Base-by-base conservation (phyloP, 2,888 invertebrate genomes). In the Drosophila nigricruria region DNA sequence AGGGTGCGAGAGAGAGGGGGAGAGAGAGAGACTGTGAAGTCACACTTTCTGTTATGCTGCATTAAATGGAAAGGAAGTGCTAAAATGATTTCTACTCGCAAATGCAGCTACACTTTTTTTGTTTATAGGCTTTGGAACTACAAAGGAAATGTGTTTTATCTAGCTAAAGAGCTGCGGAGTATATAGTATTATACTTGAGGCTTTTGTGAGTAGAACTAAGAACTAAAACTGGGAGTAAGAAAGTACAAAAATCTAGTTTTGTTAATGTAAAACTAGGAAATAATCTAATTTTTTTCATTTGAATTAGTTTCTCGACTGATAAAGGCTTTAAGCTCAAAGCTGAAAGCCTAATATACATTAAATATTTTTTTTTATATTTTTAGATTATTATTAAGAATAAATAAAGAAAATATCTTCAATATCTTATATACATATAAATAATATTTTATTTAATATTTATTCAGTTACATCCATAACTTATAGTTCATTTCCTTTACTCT, bases 41-140 rank as follows among this genome's bases (percentile, higher is more conserved):
- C 49, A 27, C 30, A 69, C 70, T 69, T 69, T 69, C 56, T 40
- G 14, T 20, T 30, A 14, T 18, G 65, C 27, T 36, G 67, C 14
- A n/a, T 30, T 25, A 52, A 68, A 40, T 56, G 59, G 20, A 58
- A 38, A 20, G 34, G 1, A 59, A 70, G 50, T 68, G 70, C 36
- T 10, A 38, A 58, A 50, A 68, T 68, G 38, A 59, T 59, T 59
- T 43, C 23, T 30, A 40, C 38, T 47, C 40, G 36, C 9, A 18
- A 14, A 20, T 34, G 58, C 49, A 56, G 47, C 20, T 16, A 20
- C 30, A 30, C 43, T 32, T 45, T 32, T 45, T 30, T 32, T 40
- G 45, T 14, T n/a, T 16, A 25, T 20, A 42, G 58, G 38, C 20
- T 32, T 47, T 30, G 12, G 27, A 45, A 9, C 43, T 65, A 2